Conservation (phyloP, 1,140 invertebrate genomes). For the Micrasema minimum region DNA sequence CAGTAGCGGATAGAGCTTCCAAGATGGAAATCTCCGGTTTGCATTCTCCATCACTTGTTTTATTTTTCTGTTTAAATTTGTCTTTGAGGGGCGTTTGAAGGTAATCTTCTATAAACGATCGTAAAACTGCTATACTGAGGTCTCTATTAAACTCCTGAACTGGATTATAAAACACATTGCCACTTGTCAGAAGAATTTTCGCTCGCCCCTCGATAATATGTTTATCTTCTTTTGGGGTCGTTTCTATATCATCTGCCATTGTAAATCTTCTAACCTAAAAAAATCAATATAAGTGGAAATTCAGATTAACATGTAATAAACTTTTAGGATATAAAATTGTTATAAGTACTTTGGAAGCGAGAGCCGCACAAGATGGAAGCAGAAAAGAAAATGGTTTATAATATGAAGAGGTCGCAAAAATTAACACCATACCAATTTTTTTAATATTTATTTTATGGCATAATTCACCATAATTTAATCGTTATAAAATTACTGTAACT, state of each 20-base stretch:
- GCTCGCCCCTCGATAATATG: conserved; percentile 78
- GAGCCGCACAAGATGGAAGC: too few relatives aligned
- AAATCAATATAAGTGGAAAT: background rate
- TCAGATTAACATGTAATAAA: too few relatives aligned
- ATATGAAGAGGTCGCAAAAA: too few relatives aligned
- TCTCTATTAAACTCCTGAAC: conserved; percentile 98
- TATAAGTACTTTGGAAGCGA: too few relatives aligned
- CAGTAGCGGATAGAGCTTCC: conserved; percentile 95
- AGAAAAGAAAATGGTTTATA: too few relatives aligned
- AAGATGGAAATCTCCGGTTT: conserved; percentile 69
- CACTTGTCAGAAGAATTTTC: conserved; percentile 72
- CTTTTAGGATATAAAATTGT: too few relatives aligned
- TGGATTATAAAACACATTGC: conserved; percentile 95
- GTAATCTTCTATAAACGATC: conserved; percentile 68
- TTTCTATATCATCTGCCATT: conserved; percentile 6
- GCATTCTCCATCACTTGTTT: background rate
- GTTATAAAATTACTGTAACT: background rate
- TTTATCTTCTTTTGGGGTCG: conserved; percentile 13
- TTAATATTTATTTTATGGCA: too few relatives aligned
- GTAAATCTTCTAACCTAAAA: conserved; percentile 6
- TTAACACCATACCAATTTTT: too few relatives aligned
- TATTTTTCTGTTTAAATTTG: background rate
- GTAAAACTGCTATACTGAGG: conserved; percentile 79
- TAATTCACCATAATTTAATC: too few relatives aligned
- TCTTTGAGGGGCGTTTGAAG: conserved; percentile 45